phyloP scores from a whole-genome alignment of 2,797 vertebrate genomes.

The Rousettus madagascariensis region DNA sequence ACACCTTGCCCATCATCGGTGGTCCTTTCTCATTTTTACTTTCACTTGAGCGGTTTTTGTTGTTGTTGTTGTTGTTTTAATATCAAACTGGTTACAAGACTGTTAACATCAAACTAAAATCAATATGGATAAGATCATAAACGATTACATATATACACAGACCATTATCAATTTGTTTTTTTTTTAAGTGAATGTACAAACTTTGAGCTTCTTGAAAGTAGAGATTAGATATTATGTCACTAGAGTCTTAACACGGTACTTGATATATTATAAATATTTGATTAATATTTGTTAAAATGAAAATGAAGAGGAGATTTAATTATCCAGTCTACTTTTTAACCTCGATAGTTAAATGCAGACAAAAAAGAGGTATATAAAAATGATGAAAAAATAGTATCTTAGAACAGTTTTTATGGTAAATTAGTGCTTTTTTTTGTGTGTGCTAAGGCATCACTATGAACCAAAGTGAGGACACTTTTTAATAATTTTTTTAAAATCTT shows the following conservation, averaged over 20 bases:
- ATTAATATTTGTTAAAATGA: conserved; percentile 67
- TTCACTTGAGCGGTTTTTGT: neutral
- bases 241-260: conserved; percentile 40
- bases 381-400: conserved; percentile 50
- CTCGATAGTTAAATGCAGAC: conserved; percentile 39
- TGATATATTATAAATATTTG: conserved; percentile 60
- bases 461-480: conserved; percentile 39
- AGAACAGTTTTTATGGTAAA: conserved; percentile 56
- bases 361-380: conserved; percentile 65
- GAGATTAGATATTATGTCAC: conserved; percentile 1
- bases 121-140: neutral
- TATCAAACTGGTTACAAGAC: neutral
- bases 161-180: neutral
- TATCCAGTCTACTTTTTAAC: conserved; percentile 50
- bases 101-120: neutral
- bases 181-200: conserved; percentile 37
- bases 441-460: conserved; percentile 52
- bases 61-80: neutral
- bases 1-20: neutral
- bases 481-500: conserved; percentile 74
- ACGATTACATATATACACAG: neutral
- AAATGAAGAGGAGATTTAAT: conserved; percentile 71
- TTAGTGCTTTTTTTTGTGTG: conserved; percentile 5
- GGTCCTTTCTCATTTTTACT: neutral
- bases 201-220: conserved; percentile 27